Base-by-base conservation (phyloP, 1,140 invertebrate species). In the Xylocopa sonorina region DNA sequence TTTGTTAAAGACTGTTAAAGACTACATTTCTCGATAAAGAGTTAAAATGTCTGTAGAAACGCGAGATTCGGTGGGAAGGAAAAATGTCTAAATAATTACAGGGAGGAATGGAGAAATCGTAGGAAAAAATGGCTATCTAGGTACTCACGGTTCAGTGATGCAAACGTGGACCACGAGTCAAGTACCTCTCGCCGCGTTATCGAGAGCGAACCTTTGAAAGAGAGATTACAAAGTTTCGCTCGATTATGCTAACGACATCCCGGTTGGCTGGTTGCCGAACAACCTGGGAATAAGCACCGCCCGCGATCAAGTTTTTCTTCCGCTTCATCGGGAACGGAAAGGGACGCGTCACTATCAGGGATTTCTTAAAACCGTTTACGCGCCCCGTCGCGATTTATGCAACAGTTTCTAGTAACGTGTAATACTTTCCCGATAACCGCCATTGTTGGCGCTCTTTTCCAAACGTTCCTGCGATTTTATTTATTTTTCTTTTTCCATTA, bases 211-310 rank as follows among this genome's bases (percentile, higher is more conserved):
- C 21, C 57, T 43, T 57, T 46, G 41, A 57, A 68, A 67, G 38
- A 41, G 50, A 43, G 41, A 57, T 76, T 57, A 57, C n/a, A 34
- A 76, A 79, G 55, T 83, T 80, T 68, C 29, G 57, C 12, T 83
- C 75, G 63, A 83, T 84, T 83, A 83, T 84, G 76, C 76, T 83
- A 83, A 83, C 73, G 74, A 83, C 16, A 75, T 67, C 38, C n/a
- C 34, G 32, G 27, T 53, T 76, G 63, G 62, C 48, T 67, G n/a
- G 51, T 24, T 38, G 51, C 64, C 60, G 63, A 83, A 46, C 21
- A 73, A 63, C 62, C 58, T 74, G 81, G 32, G 62, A 80, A 62
- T 74, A 83, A 79, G 68, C 53, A 27, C 57, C 82, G 50, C 50
- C 29, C 57, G n/a, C 27, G 63, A 41, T 21, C 64, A 75, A 80